Evolutionary conservation across 1,140 invertebrate genomes (phyloP).

Genomic region (Pygmarrhopalites habei): DNA sequence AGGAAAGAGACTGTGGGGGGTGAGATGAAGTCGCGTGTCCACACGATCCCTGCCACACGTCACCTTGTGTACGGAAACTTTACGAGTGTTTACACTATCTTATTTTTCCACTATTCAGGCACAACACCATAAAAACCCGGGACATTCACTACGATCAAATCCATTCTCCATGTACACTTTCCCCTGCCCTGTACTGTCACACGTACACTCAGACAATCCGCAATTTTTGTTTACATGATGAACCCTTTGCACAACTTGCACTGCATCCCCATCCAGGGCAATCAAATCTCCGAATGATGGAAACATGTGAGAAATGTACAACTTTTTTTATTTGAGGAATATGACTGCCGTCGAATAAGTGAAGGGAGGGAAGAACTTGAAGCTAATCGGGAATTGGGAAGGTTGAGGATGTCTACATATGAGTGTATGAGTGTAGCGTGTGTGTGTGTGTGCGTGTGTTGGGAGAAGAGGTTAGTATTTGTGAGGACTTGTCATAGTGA

Average conservation of each 20-base stretch:
- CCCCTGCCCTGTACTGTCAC: background rate
- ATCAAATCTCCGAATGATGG: no score
- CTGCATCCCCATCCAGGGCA: background rate
- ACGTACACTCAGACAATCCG: background rate
- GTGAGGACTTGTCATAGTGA: background rate
- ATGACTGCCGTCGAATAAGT: no score
- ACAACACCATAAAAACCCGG: no score
- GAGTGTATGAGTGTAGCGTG: background rate
- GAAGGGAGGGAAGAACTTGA: no score
- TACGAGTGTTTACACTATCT: slow-evolving; percentile 27
- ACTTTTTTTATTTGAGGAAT: no score
- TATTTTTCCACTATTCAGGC: slow-evolving; percentile 25
- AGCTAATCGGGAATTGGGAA: no score
- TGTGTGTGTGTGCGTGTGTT: background rate
- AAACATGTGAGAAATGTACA: no score
- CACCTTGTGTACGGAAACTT: slow-evolving; percentile 8
- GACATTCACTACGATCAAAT: no score
- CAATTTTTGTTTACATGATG: background rate
- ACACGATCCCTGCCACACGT: slow-evolving; percentile 23
- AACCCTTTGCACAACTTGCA: background rate
- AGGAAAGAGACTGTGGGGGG: slow-evolving; percentile 24
- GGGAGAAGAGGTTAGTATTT: no score
- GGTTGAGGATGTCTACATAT: no score
- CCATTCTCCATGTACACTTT: no score
- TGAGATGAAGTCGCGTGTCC: slow-evolving; percentile 23